Percentiles rank a stretch among this genome's conserved stretches.
Conservation (phyloP, 2,888 invertebrate genomes). For the Rhorus exstirpatorius region DNA sequence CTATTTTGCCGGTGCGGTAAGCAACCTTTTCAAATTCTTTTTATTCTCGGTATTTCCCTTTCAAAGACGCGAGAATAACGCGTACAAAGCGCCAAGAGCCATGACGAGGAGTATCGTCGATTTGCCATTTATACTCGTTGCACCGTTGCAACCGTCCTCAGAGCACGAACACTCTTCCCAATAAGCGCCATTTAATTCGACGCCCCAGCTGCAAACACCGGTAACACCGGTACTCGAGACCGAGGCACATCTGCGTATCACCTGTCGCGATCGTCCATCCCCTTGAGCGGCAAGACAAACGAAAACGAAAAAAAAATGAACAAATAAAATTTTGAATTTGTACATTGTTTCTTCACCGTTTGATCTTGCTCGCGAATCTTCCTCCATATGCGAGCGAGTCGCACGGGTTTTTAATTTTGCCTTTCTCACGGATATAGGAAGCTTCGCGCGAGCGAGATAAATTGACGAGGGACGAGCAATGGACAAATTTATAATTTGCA, state of each 20-base stretch:
- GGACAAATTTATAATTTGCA: background rate
- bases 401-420: too few relatives aligned
- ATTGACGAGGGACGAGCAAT: too few relatives aligned
- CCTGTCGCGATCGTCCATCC: constrained; percentile 98
- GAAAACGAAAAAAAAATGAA: constrained; percentile 36
- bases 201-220: constrained; percentile 98
- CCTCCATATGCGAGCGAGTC: too few relatives aligned
- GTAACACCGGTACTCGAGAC: constrained; percentile 96
- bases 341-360: too few relatives aligned
- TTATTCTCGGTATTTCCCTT: background rate
- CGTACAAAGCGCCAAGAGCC: constrained; percentile 50
- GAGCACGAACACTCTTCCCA: constrained; percentile 99
- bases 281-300: constrained; percentile 90
- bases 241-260: constrained; percentile 95
- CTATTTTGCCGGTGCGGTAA: too few relatives aligned
- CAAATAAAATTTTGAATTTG: background rate
- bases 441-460: too few relatives aligned
- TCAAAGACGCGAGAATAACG: constrained; percentile 50
- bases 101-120: constrained; percentile 63
- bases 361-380: too few relatives aligned
- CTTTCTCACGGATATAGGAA: too few relatives aligned
- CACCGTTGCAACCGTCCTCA: constrained; percentile 94
- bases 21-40: too few relatives aligned
- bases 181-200: constrained; percentile 97
- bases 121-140: constrained; percentile 72